Percentiles rank a stretch among this genome's conserved stretches.
Evolutionary conservation across 2,113 vertebrate genomes (phyloP).

Genomic region (Chlamydotis undulata): DNA sequence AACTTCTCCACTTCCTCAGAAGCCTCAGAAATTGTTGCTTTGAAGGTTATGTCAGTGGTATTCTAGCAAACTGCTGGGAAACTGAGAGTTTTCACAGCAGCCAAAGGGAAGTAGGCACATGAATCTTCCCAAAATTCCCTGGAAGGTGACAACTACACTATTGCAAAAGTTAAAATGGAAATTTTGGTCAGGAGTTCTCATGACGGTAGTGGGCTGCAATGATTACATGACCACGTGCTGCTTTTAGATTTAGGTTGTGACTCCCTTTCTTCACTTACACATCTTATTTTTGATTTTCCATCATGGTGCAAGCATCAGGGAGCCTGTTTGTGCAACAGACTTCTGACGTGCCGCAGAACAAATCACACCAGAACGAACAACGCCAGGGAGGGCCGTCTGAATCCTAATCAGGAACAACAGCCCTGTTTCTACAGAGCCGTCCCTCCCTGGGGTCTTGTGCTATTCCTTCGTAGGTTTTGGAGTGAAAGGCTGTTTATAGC

Average conservation of each 20-base stretch:
- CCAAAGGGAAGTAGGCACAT: neutral
- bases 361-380: neutral
- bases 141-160: neutral
- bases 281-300: neutral
- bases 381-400: neutral
- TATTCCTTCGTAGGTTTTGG: constrained; percentile 4
- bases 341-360: neutral
- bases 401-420: neutral
- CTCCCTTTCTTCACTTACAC: neutral
- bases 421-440: neutral
- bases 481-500: constrained; percentile 49
- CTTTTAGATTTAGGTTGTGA: neutral
- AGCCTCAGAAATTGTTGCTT: neutral
- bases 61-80: neutral
- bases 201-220: neutral
- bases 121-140: constrained; percentile 5
- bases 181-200: neutral
- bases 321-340: neutral
- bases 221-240: neutral
- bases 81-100: neutral
- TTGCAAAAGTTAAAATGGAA: neutral
- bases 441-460: neutral
- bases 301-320: neutral
- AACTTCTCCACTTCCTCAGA: neutral
- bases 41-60: neutral